phyloP scores from a whole-genome alignment of 2,888 invertebrate genomes.

The Lasioglossum leucozonium region DNA sequence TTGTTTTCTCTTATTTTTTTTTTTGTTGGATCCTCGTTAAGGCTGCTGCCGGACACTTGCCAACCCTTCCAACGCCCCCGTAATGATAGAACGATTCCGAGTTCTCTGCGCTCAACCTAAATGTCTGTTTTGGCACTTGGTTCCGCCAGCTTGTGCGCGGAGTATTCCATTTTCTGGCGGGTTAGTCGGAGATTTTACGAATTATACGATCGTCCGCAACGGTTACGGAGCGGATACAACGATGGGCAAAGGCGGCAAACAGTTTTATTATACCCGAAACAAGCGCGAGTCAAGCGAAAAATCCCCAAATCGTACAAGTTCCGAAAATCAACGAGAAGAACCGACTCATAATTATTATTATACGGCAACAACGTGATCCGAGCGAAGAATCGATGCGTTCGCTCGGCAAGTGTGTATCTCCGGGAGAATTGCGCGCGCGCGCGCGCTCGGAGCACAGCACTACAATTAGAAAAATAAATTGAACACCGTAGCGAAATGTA shows the following conservation, averaged over 20 bases:
- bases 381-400: not conserved
- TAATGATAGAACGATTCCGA: slow-evolving; percentile 2
- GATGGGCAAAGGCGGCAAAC: no score
- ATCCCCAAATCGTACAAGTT: no score
- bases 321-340: not conserved
- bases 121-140: not conserved
- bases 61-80: not conserved
- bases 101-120: not conserved
- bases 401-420: not conserved
- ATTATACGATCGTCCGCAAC: rapidly evolving
- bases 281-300: not conserved
- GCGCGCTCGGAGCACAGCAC: not conserved
- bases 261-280: no score
- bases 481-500: not conserved
- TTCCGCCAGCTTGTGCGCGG: not conserved
- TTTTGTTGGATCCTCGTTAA: not conserved
- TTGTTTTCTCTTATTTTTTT: not conserved
- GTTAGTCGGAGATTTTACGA: not conserved
- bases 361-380: not conserved
- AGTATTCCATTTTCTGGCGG: not conserved
- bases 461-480: not conserved
- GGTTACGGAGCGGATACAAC: not conserved
- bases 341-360: not conserved
- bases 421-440: not conserved
- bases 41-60: not conserved